Percentiles rank a stretch among this genome's conserved stretches.
Evolutionary conservation across 2,113 vertebrate genomes (phyloP).

Genomic region (Strix uralensis): DNA sequence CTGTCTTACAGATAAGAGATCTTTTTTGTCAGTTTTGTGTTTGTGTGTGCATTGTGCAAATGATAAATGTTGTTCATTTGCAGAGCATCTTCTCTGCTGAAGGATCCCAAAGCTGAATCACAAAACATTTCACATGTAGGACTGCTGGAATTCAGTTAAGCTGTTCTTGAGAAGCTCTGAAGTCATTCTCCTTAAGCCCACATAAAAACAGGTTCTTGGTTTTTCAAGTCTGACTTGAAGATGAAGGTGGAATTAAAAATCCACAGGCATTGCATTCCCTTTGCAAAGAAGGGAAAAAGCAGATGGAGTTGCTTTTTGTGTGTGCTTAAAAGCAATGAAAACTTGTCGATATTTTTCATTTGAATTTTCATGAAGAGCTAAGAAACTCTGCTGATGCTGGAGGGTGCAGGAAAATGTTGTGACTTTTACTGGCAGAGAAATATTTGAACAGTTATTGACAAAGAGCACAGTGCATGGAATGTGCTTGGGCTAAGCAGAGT

Average conservation of each 20-base stretch:
- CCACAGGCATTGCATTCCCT: background rate
- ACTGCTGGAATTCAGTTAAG: background rate
- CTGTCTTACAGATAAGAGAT: background rate
- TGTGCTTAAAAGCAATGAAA: constrained; percentile 5
- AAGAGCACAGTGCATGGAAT: constrained; percentile 37
- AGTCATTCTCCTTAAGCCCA: background rate
- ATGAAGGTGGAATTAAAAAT: constrained; percentile 27
- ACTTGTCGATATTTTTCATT: constrained; percentile 52
- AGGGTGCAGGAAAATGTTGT: constrained; percentile 29
- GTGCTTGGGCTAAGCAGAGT: constrained; percentile 49
- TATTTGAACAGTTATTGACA: constrained; percentile 50
- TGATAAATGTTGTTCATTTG: background rate
- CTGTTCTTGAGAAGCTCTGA: background rate
- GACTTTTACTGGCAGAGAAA: constrained; percentile 43
- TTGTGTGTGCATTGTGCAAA: background rate
- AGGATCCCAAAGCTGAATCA: background rate
- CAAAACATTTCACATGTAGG: background rate
- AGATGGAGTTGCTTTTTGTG: background rate
- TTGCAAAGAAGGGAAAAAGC: constrained; percentile 3
- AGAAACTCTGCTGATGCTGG: constrained; percentile 46
- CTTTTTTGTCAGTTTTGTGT: background rate
- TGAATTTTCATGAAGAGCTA: constrained; percentile 57
- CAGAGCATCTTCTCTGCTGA: background rate
- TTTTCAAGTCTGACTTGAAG: constrained; percentile 4
- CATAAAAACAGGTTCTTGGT: background rate